Base-by-base conservation (phyloP, 2,113 vertebrate species). In the Callopanchax toddi region DNA sequence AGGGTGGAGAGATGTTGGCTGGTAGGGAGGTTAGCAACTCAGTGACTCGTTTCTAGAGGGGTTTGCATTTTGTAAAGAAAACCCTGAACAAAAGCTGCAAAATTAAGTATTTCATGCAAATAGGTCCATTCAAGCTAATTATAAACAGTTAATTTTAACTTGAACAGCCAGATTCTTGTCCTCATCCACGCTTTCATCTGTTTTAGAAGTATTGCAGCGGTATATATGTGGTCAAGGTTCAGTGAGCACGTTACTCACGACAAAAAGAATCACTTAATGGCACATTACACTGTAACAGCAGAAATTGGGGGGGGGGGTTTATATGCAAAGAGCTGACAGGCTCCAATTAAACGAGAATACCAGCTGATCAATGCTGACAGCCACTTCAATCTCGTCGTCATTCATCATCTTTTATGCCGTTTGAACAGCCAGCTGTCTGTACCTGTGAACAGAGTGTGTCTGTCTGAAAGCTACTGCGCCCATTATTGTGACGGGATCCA, bases 261-360 rank as follows among this genome's bases (percentile, higher is more conserved):
- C 6, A 77, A 72, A 84, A 74, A 63, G 67, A 83, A 62, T 66
- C 53, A 56, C 59, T 79, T 86, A 81, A 86, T 71, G 77, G 71
- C 42, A 68, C 59, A 75, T 88, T 79, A 70, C 18, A 58, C 51
- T 74, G 60, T 69, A 63, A 74, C 62, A 74, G 80, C 56, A 20
- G 61, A 76, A 59, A 11, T 44, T n/a, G n/a, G n/a, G n/a, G n/a
- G n/a, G n/a, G 53, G 54, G 50, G 34, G 45, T n/a, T 29, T n/a
- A 82, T 76, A 82, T 75, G 58, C 78, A 65, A 51, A 36, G 11
- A 74, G 58, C 59, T 34, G 79, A 83, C 67, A 66, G 67, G 73
- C 69, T 71, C 81, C 78, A 88, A 90, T 90, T 89, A 86, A 83
- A 88, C 71, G 67, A 52, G 76, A 82, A 83, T 71, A 68, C n/a